Conservation (phyloP, 2,113 vertebrate genomes). For the Hipposideros armiger region DNA sequence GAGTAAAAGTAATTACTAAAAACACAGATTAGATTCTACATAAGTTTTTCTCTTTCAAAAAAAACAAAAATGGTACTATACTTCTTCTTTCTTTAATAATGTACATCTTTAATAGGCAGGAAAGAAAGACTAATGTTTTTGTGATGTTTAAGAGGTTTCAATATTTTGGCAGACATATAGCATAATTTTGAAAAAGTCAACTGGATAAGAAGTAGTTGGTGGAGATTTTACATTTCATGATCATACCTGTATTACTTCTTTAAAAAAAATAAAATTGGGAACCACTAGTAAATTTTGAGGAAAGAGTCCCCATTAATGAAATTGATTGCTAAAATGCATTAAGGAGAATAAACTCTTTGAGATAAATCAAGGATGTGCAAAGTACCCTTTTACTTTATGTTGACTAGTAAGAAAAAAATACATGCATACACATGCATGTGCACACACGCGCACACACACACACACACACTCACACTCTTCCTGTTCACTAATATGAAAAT, state of each 20-base stretch:
- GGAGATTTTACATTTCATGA: not conserved
- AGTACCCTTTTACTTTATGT: not conserved
- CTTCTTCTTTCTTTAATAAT: not conserved
- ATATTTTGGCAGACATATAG: not conserved
- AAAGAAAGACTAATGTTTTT: not conserved
- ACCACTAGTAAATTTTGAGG: not conserved
- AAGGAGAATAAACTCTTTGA: not conserved
- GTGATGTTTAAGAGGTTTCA: not conserved
- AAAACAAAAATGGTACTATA: not conserved
- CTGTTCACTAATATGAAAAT: not conserved
- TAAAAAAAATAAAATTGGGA: not conserved
- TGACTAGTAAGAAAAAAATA: not conserved
- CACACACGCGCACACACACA: too few species aligned
- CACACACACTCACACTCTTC: not conserved
- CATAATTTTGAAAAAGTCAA: not conserved
- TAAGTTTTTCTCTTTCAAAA: not conserved
- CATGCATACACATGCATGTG: not conserved
- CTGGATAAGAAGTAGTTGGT: not conserved
- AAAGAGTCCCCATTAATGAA: not conserved
- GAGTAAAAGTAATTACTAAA: not conserved
- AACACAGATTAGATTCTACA: not conserved
- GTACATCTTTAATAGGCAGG: not conserved
- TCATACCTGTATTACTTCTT: not conserved
- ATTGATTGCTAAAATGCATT: not conserved
- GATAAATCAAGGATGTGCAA: not conserved